phyloP scores from a whole-genome alignment of 53 echinoderm and acorn worm species.

The Stichopus horrens region DNA sequence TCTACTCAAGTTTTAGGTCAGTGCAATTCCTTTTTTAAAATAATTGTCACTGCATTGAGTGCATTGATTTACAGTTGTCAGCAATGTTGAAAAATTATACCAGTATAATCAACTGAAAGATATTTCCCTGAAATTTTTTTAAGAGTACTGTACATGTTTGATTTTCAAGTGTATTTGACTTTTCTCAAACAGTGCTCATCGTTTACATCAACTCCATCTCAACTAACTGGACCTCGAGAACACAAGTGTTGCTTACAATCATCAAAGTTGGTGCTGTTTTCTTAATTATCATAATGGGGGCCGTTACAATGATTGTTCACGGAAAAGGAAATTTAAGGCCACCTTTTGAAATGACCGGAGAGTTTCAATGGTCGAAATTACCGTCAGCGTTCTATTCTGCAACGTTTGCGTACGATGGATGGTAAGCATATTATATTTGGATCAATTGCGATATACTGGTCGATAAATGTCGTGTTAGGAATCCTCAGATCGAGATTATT shows the following conservation, averaged over 20 bases:
- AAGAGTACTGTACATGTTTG: not conserved
- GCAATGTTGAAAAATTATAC: no score
- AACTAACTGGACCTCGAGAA: not conserved
- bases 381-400: conserved; percentile 17
- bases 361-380: not conserved
- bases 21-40: no score
- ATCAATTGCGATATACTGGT: no score
- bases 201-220: conserved; percentile 17
- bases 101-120: not conserved
- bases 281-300: conserved; percentile 1
- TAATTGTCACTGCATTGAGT: no score
- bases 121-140: not conserved
- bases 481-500: no score
- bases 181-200: not conserved
- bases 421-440: not conserved
- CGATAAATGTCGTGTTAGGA: no score
- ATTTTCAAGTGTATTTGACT: not conserved
- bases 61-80: no score
- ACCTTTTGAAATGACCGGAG: conserved; percentile 11
- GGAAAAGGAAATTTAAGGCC: not conserved
- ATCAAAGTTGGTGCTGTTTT: conserved; percentile 7
- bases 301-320: not conserved
- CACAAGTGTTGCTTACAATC: conserved; percentile 7
- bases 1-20: no score
- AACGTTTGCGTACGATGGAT: conserved; percentile 9